Conservation (phyloP, 2,888 invertebrate genomes). For the Ferrisia virgata region DNA sequence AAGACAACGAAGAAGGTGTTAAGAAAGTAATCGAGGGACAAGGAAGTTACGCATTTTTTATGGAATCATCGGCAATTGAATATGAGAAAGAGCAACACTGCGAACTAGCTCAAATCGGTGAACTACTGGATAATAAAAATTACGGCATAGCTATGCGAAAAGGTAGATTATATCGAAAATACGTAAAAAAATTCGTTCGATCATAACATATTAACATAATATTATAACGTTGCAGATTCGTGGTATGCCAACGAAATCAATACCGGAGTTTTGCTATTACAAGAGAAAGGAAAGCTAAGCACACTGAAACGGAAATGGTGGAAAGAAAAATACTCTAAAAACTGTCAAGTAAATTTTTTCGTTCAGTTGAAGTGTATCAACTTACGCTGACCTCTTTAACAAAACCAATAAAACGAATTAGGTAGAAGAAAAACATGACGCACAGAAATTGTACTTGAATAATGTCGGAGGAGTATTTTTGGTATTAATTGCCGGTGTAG, state of each 20-base stretch:
- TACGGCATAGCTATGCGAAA: constrained; percentile 83
- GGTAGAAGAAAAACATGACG: constrained; percentile 51
- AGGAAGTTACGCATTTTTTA: constrained; percentile 76
- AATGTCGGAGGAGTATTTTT: constrained; percentile 83
- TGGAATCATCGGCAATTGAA: constrained; percentile 88
- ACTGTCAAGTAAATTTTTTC: constrained; percentile 15
- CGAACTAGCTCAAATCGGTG: constrained; percentile 70
- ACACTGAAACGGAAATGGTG: constrained; percentile 85
- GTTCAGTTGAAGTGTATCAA: not conserved
- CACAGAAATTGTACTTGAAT: constrained; percentile 65
- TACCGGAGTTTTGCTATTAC: constrained; percentile 74
- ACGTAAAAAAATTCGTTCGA: not conserved
- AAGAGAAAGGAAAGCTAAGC: constrained; percentile 76
- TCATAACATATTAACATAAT: too few relatives aligned
- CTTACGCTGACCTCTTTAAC: not conserved
- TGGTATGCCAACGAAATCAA: constrained; percentile 73
- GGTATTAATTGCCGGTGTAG: constrained; percentile 67
- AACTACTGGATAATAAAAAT: constrained; percentile 74
- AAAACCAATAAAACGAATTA: not conserved
- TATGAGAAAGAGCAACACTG: constrained; percentile 77
- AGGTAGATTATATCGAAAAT: constrained; percentile 56
- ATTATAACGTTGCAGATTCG: constrained; percentile 58
- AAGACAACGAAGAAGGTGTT: constrained; percentile 66
- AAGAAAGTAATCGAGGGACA: constrained; percentile 55
- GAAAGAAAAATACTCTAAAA: constrained; percentile 63